phyloP scores from a whole-genome alignment of 1,140 invertebrate genomes.

The Drosophila burlai region DNA sequence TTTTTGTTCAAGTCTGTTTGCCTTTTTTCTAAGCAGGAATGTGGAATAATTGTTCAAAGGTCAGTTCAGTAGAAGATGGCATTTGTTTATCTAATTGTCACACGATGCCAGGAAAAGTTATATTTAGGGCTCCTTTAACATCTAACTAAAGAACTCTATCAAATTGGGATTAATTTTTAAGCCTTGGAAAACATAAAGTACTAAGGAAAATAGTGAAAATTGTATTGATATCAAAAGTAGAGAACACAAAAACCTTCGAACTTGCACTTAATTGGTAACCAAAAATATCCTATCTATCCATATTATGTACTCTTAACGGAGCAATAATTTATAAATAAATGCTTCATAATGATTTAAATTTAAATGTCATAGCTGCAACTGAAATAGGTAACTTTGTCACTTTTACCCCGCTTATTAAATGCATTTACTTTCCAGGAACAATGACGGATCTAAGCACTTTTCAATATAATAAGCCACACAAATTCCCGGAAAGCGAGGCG shows the following conservation, averaged over 20 bases:
- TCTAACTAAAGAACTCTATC: too few relatives aligned
- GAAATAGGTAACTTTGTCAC: background rate
- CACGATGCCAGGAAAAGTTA: background rate
- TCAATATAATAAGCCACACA: background rate
- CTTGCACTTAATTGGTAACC: too few relatives aligned
- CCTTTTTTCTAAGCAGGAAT: background rate
- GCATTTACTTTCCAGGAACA: constrained; percentile 24
- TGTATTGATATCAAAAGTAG: too few relatives aligned
- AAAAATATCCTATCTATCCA: too few relatives aligned
- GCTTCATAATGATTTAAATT: background rate
- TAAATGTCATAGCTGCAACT: background rate
- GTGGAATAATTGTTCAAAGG: constrained; percentile 32
- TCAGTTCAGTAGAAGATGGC: background rate
- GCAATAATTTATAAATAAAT: background rate
- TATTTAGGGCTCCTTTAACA: background rate
- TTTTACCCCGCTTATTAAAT: constrained; percentile 5
- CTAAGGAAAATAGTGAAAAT: too few relatives aligned
- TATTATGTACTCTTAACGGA: too few relatives aligned
- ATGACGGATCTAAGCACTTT: background rate
- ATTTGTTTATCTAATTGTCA: background rate
- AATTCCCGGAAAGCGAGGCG: constrained; percentile 31
- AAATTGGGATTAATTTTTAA: background rate
- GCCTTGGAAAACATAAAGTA: background rate
- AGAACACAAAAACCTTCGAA: too few relatives aligned
- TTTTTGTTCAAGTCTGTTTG: background rate